These are phyloP conservation scores for Mesochorus sp. DNA, from an alignment of 2,888 invertebrate species.

Conservation along the genomic window DNA sequence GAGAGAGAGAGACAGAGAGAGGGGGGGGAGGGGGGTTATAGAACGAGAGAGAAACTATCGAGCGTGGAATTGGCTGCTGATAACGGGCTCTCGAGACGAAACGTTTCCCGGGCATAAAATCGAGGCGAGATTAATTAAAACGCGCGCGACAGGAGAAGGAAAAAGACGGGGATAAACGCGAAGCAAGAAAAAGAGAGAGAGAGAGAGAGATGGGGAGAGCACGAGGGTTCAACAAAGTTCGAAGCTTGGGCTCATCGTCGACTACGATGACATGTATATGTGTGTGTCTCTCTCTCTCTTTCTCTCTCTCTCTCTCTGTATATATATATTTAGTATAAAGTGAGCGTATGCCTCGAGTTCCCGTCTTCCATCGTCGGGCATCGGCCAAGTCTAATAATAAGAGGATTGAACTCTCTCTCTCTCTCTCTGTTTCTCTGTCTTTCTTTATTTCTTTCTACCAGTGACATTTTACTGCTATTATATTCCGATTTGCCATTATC, in stretches of 20 bases:
- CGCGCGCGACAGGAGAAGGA: slow-evolving; percentile 62
- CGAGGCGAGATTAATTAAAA: slow-evolving; percentile 75
- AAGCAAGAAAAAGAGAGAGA: not conserved
- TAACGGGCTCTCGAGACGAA: slow-evolving; percentile 59
- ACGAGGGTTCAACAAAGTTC: slow-evolving; percentile 52
- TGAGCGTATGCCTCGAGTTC: slow-evolving; percentile 5
- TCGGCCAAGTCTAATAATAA: slow-evolving; percentile 79
- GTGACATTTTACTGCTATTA: slow-evolving; percentile 15
- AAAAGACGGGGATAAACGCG: not conserved
- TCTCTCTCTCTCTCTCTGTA: too few relatives aligned
- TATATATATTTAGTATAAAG: too few relatives aligned
- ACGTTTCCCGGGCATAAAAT: slow-evolving; percentile 52
- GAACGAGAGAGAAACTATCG: slow-evolving; percentile 56
- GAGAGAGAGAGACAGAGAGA: slow-evolving; percentile 36
- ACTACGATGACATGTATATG: not conserved
- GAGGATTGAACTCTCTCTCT: slow-evolving; percentile 71
- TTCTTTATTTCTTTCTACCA: not conserved
- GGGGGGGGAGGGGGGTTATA: too few relatives aligned
- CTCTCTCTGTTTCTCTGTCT: slow-evolving; percentile 15
- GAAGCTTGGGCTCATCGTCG: slow-evolving; percentile 25
- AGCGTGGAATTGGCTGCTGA: slow-evolving; percentile 70
- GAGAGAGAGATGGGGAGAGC: slow-evolving; percentile 17
- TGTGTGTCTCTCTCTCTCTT: too few relatives aligned
- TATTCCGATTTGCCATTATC: slow-evolving; percentile 20
- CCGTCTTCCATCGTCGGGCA: slow-evolving; percentile 51